phyloP scores from a whole-genome alignment of 1,140 invertebrate species.

The Medauroidea extradentata region DNA sequence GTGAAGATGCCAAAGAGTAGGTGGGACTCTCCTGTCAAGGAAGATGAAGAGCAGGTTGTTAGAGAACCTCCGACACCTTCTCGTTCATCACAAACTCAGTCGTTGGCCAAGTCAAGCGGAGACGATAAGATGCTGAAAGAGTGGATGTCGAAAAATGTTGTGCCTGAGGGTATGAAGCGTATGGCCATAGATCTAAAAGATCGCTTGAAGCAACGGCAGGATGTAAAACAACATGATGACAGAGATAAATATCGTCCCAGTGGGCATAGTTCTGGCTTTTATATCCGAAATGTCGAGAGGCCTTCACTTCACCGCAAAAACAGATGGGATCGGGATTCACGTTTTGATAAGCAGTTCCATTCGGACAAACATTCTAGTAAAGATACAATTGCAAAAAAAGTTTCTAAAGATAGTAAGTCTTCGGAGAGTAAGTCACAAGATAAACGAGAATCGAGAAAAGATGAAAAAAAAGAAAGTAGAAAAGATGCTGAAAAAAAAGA shows the following conservation, averaged over 20 bases:
- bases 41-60: slow-evolving; percentile 34
- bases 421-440: too few relatives aligned
- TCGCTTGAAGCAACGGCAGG: slow-evolving; percentile 13
- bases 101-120: slow-evolving; percentile 6
- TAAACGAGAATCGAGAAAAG: not conserved
- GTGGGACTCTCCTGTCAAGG: slow-evolving; percentile 10
- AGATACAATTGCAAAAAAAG: too few relatives aligned
- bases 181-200: slow-evolving; percentile 17
- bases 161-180: slow-evolving; percentile 13
- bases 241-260: not conserved
- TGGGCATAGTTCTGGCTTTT: too few relatives aligned
- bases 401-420: too few relatives aligned
- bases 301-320: too few relatives aligned
- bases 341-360: too few relatives aligned
- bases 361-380: too few relatives aligned
- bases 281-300: too few relatives aligned
- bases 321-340: too few relatives aligned
- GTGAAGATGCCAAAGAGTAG: slow-evolving; percentile 31
- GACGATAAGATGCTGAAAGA: slow-evolving; percentile 22
- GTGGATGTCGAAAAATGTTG: slow-evolving; percentile 16
- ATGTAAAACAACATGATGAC: slow-evolving; percentile 3
- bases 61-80: slow-evolving; percentile 25
- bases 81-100: slow-evolving; percentile 22
- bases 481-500: slow-evolving; percentile 1
- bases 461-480: not conserved